phyloP scores from a whole-genome alignment of 92 coral and sea anemone genomes.

The Galaxea fascicularis region DNA sequence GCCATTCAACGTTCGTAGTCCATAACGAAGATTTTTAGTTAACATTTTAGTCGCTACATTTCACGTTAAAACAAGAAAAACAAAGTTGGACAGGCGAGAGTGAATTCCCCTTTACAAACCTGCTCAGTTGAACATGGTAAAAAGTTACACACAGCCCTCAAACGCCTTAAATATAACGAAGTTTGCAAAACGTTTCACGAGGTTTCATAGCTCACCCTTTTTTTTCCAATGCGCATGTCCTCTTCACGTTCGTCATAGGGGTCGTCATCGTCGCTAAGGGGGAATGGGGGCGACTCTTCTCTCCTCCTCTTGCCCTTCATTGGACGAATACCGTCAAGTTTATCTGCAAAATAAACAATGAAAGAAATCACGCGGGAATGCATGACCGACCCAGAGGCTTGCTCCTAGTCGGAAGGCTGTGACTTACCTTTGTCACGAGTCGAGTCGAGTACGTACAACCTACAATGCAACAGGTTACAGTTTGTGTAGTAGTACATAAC shows the following conservation, averaged over 20 bases:
- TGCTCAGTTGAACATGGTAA: too few species aligned
- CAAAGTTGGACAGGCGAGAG: too few species aligned
- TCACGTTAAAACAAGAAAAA: too few species aligned
- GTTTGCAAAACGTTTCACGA: background rate
- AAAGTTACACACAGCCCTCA: too few species aligned
- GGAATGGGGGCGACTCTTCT: conserved; percentile 81
- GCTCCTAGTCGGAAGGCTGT: background rate
- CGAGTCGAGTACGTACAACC: background rate
- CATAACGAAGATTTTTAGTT: too few species aligned
- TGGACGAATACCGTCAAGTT: conserved; percentile 95
- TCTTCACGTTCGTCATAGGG: conserved; percentile 99
- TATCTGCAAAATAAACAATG: conserved; percentile 59
- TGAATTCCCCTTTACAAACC: too few species aligned
- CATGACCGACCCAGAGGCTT: background rate
- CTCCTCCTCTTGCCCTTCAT: conserved; percentile 77
- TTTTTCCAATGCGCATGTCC: conserved; percentile 99
- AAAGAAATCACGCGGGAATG: background rate
- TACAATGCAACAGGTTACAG: background rate
- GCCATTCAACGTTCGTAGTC: too few species aligned
- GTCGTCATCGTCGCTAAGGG: conserved; percentile 84
- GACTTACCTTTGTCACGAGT: background rate
- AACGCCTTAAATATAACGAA: too few species aligned
- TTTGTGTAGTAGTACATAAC: background rate
- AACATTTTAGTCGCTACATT: too few species aligned
- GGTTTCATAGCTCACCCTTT: conserved; percentile 71